phyloP scores from a whole-genome alignment of 2,113 vertebrate species.

The Ammospiza nelsoni region DNA sequence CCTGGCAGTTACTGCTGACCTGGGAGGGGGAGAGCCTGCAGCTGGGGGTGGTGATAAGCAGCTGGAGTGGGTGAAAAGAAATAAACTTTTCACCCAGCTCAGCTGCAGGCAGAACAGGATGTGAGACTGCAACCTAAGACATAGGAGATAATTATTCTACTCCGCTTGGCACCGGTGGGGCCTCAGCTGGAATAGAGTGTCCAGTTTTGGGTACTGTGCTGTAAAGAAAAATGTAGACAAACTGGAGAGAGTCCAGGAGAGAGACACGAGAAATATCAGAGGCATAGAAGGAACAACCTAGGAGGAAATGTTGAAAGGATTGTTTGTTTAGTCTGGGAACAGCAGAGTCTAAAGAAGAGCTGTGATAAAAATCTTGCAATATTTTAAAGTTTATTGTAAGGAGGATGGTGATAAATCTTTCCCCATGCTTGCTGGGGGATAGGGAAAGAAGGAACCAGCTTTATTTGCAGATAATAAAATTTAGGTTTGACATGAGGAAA shows the following conservation, averaged over 20 bases:
- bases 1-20: not conserved
- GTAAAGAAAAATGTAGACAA: conserved; percentile 54
- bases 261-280: conserved; percentile 29
- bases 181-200: conserved; percentile 64
- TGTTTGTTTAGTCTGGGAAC: conserved; percentile 64
- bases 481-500: not conserved
- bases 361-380: conserved; percentile 50
- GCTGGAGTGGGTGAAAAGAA: conserved; percentile 68
- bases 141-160: conserved; percentile 71
- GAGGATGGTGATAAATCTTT: conserved; percentile 26
- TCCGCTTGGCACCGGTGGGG: conserved; percentile 53
- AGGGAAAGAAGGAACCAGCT: conserved; percentile 10
- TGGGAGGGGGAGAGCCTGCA: conserved; percentile 52
- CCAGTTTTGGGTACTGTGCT: conserved; percentile 54
- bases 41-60: conserved; percentile 61
- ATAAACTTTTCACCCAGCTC: conserved; percentile 70
- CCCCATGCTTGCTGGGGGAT: not conserved
- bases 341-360: conserved; percentile 10
- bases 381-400: conserved; percentile 42
- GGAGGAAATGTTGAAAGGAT: conserved; percentile 56
- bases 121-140: conserved; percentile 62
- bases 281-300: conserved; percentile 31
- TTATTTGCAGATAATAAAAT: conserved; percentile 16
- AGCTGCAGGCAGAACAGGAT: conserved; percentile 70
- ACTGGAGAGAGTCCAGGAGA: conserved; percentile 49